A percentile compares a stretch with the other conserved stretches of the same genome.
Conservation (phyloP, 2,888 invertebrate genomes). For the Heliconius hortense region DNA sequence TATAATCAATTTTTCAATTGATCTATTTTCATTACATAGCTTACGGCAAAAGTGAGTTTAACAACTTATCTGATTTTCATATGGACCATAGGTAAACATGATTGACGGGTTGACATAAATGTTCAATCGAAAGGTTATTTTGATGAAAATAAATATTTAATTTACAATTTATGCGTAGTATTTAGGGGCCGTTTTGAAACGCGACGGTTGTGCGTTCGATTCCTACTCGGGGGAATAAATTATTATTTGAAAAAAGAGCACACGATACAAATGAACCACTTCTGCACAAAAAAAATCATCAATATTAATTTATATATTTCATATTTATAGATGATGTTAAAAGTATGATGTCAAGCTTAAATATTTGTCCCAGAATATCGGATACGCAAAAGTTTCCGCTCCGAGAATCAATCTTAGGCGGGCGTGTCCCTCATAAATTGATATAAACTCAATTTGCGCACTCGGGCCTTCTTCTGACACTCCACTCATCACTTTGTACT, state of each 20-base stretch:
- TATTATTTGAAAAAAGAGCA: too few relatives aligned
- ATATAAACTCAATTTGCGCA: conserved; percentile 62
- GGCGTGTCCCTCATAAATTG: conserved; percentile 55
- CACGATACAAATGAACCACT: too few relatives aligned
- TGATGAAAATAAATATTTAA: too few relatives aligned
- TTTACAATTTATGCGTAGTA: not conserved
- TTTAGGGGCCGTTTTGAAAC: too few relatives aligned
- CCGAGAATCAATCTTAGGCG: conserved; percentile 52
- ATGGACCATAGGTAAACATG: not conserved
- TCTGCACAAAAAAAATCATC: not conserved
- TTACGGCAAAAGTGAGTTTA: not conserved
- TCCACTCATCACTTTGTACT: conserved; percentile 38
- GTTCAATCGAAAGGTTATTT: too few relatives aligned
- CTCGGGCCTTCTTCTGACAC: conserved; percentile 37
- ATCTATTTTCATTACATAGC: not conserved
- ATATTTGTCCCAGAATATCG: conserved; percentile 36
- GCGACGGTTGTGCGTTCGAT: not conserved
- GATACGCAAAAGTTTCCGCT: conserved; percentile 35
- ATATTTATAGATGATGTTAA: conserved; percentile 11
- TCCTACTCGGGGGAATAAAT: not conserved
- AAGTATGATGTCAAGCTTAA: conserved; percentile 26
- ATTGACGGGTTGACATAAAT: not conserved
- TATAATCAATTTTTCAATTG: not conserved
- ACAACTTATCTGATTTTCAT: not conserved
- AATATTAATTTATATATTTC: not conserved